Evolutionary conservation across 1,140 invertebrate genomes (phyloP).

Genomic region (Caerostris extrusa): DNA sequence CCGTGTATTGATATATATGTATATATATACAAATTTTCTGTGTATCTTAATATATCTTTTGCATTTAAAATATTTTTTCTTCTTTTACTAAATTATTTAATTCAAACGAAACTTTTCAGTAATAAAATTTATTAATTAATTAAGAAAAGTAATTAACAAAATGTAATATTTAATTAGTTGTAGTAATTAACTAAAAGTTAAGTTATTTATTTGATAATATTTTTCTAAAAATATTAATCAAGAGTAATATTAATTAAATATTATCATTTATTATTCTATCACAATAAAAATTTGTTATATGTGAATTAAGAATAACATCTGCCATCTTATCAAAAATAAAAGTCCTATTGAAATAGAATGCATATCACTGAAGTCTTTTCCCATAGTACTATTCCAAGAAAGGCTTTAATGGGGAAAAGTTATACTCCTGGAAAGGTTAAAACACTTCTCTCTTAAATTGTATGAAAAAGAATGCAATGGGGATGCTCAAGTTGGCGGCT

Average conservation of each 20-base stretch:
- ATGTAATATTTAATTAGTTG: too few species aligned
- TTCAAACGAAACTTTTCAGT: too few species aligned
- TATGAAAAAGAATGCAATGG: slow-evolving; percentile 32
- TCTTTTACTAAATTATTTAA: too few species aligned
- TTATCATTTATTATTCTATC: not conserved
- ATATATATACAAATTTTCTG: too few species aligned
- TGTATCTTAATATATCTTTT: too few species aligned
- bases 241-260: not conserved
- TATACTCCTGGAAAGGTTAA: not conserved
- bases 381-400: not conserved
- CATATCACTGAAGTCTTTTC: not conserved
- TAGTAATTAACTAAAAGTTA: too few species aligned
- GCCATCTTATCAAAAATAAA: too few species aligned
- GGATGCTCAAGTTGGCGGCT: not conserved
- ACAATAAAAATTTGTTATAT: not conserved
- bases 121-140: too few species aligned
- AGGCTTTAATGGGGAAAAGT: not conserved
- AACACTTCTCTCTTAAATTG: not conserved
- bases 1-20: too few species aligned
- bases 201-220: too few species aligned
- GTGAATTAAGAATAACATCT: not conserved
- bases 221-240: not conserved
- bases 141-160: too few species aligned
- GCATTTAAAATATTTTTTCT: too few species aligned
- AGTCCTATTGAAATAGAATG: not conserved